These are phyloP conservation scores for Brachionus asplanchnoidis DNA, from an alignment of 1,140 invertebrate species.

Conservation along the genomic window DNA sequence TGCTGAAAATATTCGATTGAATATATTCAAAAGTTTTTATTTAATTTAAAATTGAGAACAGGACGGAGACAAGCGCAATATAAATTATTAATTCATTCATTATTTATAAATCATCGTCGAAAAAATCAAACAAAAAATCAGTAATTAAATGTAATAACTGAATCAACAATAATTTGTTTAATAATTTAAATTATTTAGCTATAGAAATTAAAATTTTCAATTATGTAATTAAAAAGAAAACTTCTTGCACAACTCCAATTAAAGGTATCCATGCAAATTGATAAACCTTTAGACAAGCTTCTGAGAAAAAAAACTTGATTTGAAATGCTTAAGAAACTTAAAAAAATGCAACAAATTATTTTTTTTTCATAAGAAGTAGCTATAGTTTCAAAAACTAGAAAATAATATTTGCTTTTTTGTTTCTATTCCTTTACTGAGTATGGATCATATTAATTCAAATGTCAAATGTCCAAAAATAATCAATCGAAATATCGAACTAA, in stretches of 20 bases:
- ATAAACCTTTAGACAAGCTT: background rate
- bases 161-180: background rate
- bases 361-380: constrained; percentile 1
- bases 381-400: background rate
- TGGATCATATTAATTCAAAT: background rate
- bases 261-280: background rate
- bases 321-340: background rate
- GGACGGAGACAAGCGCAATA: background rate
- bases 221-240: background rate
- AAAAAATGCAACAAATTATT: background rate
- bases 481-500: background rate
- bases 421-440: background rate
- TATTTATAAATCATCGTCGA: too few species aligned
- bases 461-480: constrained; percentile 2
- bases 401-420: background rate
- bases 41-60: background rate
- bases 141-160: background rate
- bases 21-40: background rate
- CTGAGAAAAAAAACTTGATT: background rate
- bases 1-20: too few species aligned
- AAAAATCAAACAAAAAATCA: too few species aligned
- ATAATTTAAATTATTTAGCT: background rate
- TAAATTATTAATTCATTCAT: background rate
- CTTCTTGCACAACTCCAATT: background rate
- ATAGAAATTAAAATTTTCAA: background rate